Evolutionary conservation across 2,888 invertebrate genomes (phyloP).

Genomic region (Hyppa rectilinea): DNA sequence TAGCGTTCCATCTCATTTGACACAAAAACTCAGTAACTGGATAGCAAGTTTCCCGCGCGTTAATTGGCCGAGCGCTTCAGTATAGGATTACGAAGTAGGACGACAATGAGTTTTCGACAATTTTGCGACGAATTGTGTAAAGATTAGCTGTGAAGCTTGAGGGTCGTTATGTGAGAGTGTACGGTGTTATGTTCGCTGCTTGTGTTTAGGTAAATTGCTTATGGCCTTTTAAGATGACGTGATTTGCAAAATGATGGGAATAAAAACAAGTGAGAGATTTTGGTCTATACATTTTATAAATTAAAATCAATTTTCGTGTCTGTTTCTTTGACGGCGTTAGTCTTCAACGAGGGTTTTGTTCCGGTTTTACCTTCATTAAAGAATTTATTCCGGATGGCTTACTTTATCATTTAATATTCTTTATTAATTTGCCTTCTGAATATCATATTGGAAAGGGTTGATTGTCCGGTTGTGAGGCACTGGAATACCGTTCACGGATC

Average conservation of each 20-base stretch:
- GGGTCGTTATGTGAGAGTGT: constrained; percentile 24
- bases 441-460: too few relatives aligned
- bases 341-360: too few relatives aligned
- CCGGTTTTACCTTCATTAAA: too few relatives aligned
- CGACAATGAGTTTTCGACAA: constrained; percentile 68
- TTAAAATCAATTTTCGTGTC: too few relatives aligned
- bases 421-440: too few relatives aligned
- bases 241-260: constrained; percentile 21
- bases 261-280: not conserved
- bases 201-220: constrained; percentile 37
- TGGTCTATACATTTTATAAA: too few relatives aligned
- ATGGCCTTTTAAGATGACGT: constrained; percentile 24
- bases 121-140: constrained; percentile 40
- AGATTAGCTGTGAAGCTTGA: constrained; percentile 43
- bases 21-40: constrained; percentile 82
- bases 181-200: constrained; percentile 26
- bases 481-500: too few relatives aligned
- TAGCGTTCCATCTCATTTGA: constrained; percentile 73
- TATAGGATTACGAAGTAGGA: constrained; percentile 81
- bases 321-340: too few relatives aligned
- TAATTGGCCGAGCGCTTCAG: constrained; percentile 83
- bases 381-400: too few relatives aligned
- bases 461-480: too few relatives aligned
- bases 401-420: too few relatives aligned
- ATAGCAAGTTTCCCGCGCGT: constrained; percentile 80